Evolutionary conservation across 2,113 vertebrate genomes (phyloP).

Genomic region (Neogale vison): DNA sequence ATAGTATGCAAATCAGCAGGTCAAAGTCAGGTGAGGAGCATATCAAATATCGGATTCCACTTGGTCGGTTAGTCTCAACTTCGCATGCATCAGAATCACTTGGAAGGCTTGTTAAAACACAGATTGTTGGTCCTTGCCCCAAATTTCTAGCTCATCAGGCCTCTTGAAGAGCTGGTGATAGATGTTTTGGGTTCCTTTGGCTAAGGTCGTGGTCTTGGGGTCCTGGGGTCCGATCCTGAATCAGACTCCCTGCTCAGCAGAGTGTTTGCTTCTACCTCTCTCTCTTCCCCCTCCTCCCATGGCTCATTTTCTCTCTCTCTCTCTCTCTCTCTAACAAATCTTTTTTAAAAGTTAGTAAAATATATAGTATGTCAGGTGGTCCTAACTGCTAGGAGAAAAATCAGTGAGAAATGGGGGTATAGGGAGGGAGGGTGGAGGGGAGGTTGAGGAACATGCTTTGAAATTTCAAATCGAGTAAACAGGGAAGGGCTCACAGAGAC

Average conservation of each 20-base stretch:
- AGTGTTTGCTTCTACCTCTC: not conserved
- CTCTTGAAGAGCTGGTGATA: not conserved
- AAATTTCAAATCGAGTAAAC: not conserved
- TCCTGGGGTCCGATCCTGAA: not conserved
- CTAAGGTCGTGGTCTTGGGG: not conserved
- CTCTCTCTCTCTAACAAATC: not conserved
- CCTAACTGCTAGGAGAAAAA: not conserved
- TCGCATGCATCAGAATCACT: not conserved
- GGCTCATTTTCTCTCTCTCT: not conserved
- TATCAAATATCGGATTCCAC: not conserved
- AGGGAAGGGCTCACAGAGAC: not conserved
- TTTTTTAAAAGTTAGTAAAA: not conserved
- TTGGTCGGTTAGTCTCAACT: not conserved
- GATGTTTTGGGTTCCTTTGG: not conserved
- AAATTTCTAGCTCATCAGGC: not conserved
- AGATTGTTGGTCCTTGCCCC: no score
- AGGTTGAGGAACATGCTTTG: not conserved
- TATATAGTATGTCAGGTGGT: not conserved
- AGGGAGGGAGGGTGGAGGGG: not conserved
- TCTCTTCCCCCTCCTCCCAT: not conserved
- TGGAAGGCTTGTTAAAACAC: not conserved
- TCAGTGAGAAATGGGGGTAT: not conserved
- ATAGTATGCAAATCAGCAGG: not conserved
- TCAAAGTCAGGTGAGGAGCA: not conserved
- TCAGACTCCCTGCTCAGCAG: not conserved